phyloP scores from a whole-genome alignment of 2,888 invertebrate genomes.

The Pyrrhopygopsis socrates region DNA sequence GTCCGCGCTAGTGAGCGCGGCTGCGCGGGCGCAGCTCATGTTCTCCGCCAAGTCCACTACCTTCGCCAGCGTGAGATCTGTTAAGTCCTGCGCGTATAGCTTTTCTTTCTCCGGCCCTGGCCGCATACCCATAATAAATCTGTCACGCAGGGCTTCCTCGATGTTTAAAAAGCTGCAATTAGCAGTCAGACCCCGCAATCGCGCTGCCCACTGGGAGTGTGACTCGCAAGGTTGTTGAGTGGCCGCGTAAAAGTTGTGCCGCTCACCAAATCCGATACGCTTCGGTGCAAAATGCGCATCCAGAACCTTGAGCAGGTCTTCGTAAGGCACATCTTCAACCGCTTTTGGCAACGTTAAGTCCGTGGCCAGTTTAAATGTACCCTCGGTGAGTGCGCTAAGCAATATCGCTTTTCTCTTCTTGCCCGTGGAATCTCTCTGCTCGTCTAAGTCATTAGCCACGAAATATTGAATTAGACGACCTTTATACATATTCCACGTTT shows the following conservation, averaged over 20 bases:
- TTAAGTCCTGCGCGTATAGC: slow-evolving; percentile 76
- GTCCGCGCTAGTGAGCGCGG: slow-evolving; percentile 34
- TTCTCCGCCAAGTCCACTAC: slow-evolving; percentile 83
- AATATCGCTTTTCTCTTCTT: too few species aligned
- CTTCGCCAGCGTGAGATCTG: slow-evolving; percentile 76
- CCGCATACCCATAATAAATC: slow-evolving; percentile 65
- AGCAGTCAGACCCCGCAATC: slow-evolving; percentile 53
- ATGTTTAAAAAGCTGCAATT: slow-evolving; percentile 63
- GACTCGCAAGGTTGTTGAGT: slow-evolving; percentile 76
- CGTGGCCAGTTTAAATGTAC: too few species aligned
- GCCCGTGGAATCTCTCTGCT: too few species aligned
- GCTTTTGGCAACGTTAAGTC: too few species aligned
- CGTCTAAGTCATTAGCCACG: too few species aligned
- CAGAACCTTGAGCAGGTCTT: too few species aligned
- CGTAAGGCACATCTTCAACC: too few species aligned
- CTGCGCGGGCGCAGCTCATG: slow-evolving; percentile 76
- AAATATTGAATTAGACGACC: too few species aligned
- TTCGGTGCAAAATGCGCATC: too few species aligned
- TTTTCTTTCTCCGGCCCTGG: slow-evolving; percentile 79
- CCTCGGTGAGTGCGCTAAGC: too few species aligned
- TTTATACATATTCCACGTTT: too few species aligned
- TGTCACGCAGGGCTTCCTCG: slow-evolving; percentile 64
- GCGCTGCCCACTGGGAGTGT: slow-evolving; percentile 64
- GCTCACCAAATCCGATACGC: slow-evolving; percentile 82
- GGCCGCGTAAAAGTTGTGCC: slow-evolving; percentile 83